Conservation (phyloP, 1,140 invertebrate species). For the Anastrepha ludens region DNA sequence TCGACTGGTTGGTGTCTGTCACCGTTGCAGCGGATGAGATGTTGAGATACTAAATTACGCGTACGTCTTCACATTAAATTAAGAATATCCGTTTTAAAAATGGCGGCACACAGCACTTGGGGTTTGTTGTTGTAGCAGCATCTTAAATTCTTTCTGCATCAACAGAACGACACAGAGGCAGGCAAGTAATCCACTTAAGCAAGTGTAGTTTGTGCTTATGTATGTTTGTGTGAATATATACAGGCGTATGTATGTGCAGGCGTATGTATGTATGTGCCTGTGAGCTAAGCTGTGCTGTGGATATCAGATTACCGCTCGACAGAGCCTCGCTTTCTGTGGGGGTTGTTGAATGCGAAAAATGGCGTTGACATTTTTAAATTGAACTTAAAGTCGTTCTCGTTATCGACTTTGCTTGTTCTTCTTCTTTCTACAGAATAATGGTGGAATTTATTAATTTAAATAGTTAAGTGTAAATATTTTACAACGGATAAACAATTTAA, state of each 20-base stretch:
- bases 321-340: not conserved
- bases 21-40: constrained; percentile 6
- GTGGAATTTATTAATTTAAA: constrained; percentile 38
- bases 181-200: no score
- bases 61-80: constrained; percentile 46
- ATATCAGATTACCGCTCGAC: not conserved
- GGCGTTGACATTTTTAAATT: constrained; percentile 49
- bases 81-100: constrained; percentile 47
- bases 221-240: not conserved
- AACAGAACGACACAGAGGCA: no score
- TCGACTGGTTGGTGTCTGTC: not conserved
- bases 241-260: not conserved
- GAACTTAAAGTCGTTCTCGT: constrained; percentile 8
- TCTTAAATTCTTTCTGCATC: not conserved
- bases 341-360: constrained; percentile 15
- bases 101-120: not conserved
- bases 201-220: no score
- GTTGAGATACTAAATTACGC: constrained; percentile 40
- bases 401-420: not conserved
- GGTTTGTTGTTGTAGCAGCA: not conserved
- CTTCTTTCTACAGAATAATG: not conserved
- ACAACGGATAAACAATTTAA: constrained; percentile 5
- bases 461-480: constrained; percentile 25
- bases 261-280: not conserved
- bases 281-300: not conserved